Base-by-base conservation (phyloP, 2,797 vertebrate genomes). In the Pachyuromys duprasi region DNA sequence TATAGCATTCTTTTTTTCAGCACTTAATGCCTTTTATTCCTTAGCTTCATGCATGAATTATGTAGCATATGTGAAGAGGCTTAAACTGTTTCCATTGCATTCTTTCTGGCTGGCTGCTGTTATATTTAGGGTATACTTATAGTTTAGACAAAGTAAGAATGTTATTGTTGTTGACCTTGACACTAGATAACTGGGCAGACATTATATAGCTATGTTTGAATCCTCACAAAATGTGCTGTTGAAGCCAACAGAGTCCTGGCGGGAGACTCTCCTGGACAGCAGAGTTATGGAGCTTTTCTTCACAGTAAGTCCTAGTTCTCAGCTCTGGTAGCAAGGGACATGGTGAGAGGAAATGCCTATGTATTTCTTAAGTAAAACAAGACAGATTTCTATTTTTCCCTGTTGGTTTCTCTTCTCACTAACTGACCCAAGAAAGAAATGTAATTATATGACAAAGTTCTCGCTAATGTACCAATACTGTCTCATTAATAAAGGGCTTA, bases 181-280 rank as follows among this genome's bases (percentile, higher is more conserved):
- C 99, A 98, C 98, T 97, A 98, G 98, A 98, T 99, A 99, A 99
- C 99, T 99, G 98, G 99, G 99, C 98, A 99, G 99, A 98, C 99
- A 99, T 99, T 99, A 99, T 99, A 99, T 99, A 98, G 99, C 99
- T 98, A 99, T 99, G 99, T 99, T 99, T 89, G 99, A 99, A 99
- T 99, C 99, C 98, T 99, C 99, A 96, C 99, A 99, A 99, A 99
- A 99, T 98, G 99, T 99, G 98, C 99, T 99, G 98, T 98, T 99
- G 97, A 99, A 99, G 98, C 99, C 99, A 81, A 99, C 99, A 14
- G 99, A 99, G 98, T 98, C 99, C 98, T 99, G 99, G 99, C 99
- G 99, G 75, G 99, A 99, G 98, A 99, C 99, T 33, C 99, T 99
- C 98, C 98, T 99, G 98, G 99, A 99, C 98, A 99, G 99, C 97